These are phyloP conservation scores for Brachyopa scutellaris DNA, from an alignment of 2,888 invertebrate species.

Conservation along the genomic window DNA sequence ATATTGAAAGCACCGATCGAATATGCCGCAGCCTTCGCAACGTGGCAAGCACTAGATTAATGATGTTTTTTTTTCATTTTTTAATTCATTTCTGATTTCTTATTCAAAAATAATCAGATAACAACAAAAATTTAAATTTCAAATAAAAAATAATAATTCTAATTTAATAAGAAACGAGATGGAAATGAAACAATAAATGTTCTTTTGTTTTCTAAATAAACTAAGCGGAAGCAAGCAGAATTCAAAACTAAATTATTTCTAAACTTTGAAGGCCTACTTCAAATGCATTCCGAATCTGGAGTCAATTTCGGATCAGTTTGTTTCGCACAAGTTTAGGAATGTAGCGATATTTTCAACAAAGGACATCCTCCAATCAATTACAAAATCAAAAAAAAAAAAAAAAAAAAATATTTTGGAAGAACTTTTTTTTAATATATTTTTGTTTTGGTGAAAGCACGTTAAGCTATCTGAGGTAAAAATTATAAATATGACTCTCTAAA, in stretches of 20 bases:
- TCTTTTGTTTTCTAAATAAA: constrained; percentile 31
- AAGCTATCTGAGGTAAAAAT: constrained; percentile 34
- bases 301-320: constrained; percentile 20
- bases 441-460: constrained; percentile 37
- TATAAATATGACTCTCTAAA: background rate
- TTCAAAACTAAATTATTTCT: constrained; percentile 32
- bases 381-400: constrained; percentile 41
- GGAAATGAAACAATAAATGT: constrained; percentile 12
- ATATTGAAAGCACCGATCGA: constrained; percentile 95
- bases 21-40: constrained; percentile 92
- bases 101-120: constrained; percentile 10
- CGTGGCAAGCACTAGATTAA: constrained; percentile 82
- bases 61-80: constrained; percentile 43
- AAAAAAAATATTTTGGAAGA: background rate
- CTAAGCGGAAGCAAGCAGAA: constrained; percentile 71
- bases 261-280: constrained; percentile 22
- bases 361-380: constrained; percentile 58
- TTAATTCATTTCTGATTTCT: constrained; percentile 9
- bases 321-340: constrained; percentile 40
- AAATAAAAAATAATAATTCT: constrained; percentile 28
- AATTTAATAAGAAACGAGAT: constrained; percentile 34
- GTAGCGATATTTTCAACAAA: constrained; percentile 42
- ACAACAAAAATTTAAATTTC: background rate
- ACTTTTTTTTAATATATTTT: constrained; percentile 20
- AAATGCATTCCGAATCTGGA: constrained; percentile 56